These are phyloP conservation scores for Halisarca cf. caerulea DNA, from an alignment of 37 sponge, comb jelly and placozoan genomes.

Conservation along the genomic window DNA sequence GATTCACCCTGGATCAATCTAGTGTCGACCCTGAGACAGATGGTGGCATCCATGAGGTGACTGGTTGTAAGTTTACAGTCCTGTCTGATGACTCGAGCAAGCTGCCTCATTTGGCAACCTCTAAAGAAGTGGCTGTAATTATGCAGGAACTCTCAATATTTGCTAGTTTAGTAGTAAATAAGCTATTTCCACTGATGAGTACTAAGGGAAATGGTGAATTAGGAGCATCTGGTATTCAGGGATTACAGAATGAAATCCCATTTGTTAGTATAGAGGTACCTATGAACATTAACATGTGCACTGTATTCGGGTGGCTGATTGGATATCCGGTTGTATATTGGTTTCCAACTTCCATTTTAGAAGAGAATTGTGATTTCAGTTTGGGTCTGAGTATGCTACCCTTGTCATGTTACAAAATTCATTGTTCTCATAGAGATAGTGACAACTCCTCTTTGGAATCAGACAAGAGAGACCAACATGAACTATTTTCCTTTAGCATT, in stretches of 20 bases:
- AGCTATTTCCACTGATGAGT: background rate
- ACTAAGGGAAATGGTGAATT: background rate
- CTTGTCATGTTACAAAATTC: background rate
- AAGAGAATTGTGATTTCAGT: background rate
- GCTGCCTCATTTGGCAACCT: background rate
- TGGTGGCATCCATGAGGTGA: too few relatives aligned
- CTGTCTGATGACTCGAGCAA: too few relatives aligned
- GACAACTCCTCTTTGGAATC: background rate
- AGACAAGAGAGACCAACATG: background rate
- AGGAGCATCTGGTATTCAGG: background rate
- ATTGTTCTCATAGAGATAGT: background rate
- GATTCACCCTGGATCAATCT: background rate
- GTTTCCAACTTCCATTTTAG: slow-evolving; percentile 31
- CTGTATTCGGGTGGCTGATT: slow-evolving; percentile 56
- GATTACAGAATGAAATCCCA: background rate
- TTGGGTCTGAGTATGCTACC: slow-evolving; percentile 22
- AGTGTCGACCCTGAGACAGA: background rate
- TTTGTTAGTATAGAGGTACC: background rate
- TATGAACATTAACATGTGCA: slow-evolving; percentile 36
- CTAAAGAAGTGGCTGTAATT: background rate
- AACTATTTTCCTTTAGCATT: background rate
- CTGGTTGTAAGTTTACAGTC: too few relatives aligned
- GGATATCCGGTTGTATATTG: slow-evolving; percentile 68
- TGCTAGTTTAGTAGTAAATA: background rate
- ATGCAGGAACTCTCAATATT: background rate